Percentiles rank a stretch among this genome's conserved stretches.
These are phyloP conservation scores for Cataglyphis altisquamis DNA, from an alignment of 2,888 invertebrate genomes.

Conservation along the genomic window DNA sequence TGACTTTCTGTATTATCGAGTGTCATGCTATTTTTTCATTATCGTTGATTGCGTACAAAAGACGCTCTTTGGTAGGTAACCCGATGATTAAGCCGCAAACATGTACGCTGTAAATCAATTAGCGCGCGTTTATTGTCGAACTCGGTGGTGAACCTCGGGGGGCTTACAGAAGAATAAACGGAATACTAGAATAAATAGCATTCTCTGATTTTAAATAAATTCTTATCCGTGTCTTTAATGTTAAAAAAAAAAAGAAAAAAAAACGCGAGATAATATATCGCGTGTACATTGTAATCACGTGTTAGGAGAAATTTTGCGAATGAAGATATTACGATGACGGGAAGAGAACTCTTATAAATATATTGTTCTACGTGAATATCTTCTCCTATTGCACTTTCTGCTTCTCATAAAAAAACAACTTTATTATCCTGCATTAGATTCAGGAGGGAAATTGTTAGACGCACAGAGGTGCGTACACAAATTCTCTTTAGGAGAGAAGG, in stretches of 20 bases:
- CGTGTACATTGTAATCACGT: background rate
- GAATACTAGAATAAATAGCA: background rate
- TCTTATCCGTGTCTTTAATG: background rate
- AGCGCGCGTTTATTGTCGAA: conserved; percentile 53
- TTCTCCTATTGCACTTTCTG: conserved; percentile 4
- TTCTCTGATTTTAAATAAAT: background rate
- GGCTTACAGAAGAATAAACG: background rate
- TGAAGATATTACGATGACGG: conserved; percentile 32
- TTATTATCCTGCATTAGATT: conserved; percentile 39
- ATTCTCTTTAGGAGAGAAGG: background rate
- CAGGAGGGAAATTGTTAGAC: conserved; percentile 44
- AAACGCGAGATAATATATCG: background rate
- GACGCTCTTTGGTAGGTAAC: conserved; percentile 31
- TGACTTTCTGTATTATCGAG: conserved; percentile 39
- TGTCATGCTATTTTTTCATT: conserved; percentile 60
- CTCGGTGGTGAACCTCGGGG: background rate
- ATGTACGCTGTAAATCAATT: conserved; percentile 69
- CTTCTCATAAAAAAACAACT: conserved; percentile 55
- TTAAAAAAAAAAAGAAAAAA: no score
- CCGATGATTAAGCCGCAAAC: conserved; percentile 38
- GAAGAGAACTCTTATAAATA: conserved; percentile 41
- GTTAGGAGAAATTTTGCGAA: conserved; percentile 13
- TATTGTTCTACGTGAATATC: conserved; percentile 5
- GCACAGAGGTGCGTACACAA: background rate
- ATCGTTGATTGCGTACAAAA: conserved; percentile 42